phyloP scores from a whole-genome alignment of 2,797 vertebrate species.

The Brachyalestes nurse region DNA sequence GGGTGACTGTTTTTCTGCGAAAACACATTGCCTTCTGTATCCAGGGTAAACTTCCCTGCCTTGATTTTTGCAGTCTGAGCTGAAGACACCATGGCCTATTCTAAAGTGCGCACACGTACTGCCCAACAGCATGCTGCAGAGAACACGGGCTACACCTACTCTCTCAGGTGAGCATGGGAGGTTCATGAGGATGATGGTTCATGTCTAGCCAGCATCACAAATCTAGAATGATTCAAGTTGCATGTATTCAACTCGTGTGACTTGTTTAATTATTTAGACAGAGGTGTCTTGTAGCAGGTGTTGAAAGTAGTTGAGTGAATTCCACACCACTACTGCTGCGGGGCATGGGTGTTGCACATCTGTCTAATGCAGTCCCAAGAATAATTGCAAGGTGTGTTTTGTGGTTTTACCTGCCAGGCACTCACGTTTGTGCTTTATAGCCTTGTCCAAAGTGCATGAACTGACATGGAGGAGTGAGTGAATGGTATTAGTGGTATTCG shows the following conservation, averaged over 20 bases:
- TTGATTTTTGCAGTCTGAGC: conserved; percentile 39
- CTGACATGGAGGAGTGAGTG: neutral
- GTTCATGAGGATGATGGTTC: neutral
- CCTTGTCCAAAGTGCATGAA: conserved; percentile 15
- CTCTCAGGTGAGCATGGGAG: conserved; percentile 42
- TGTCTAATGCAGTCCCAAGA: neutral
- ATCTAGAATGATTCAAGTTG: neutral
- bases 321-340: neutral
- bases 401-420: neutral
- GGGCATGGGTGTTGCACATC: conserved; percentile 5
- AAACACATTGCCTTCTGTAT: neutral
- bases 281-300: neutral
- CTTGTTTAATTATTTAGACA: neutral
- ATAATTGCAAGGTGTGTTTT: conserved; percentile 32
- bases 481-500: conserved; percentile 19
- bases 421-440: neutral
- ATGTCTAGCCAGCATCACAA: neutral
- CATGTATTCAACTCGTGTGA: neutral
- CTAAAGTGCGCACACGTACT: conserved; percentile 27
- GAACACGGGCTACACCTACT: conserved; percentile 50
- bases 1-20: neutral
- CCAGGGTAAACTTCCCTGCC: conserved; percentile 16
- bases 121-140: conserved; percentile 25
- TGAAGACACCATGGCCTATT: conserved; percentile 30
- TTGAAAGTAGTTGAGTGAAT: neutral